Percentiles rank a stretch among this genome's conserved stretches.
phyloP scores from a whole-genome alignment of 2,113 vertebrate species.

The Camelus dromedarius region DNA sequence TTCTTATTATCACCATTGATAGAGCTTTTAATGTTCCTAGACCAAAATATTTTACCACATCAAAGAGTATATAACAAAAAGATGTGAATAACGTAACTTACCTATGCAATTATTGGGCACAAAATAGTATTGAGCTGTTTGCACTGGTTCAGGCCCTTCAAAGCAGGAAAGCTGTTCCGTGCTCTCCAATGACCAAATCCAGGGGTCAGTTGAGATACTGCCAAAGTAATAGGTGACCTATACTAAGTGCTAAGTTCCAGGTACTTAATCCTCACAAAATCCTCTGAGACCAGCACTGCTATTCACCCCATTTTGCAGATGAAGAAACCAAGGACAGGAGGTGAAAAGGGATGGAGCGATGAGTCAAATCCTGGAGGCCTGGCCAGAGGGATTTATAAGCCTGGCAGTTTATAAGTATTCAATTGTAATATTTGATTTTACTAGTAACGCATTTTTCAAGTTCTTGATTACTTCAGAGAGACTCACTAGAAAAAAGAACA shows the following conservation, averaged over 20 bases:
- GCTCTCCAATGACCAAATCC: neutral
- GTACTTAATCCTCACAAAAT: neutral
- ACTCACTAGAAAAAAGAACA: neutral
- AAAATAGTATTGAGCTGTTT: neutral
- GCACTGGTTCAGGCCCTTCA: neutral
- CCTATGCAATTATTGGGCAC: neutral
- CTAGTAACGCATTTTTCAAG: neutral
- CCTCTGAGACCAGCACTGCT: neutral
- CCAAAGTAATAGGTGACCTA: neutral
- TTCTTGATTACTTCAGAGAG: conserved; percentile 27
- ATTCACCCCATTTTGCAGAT: neutral
- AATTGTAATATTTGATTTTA: neutral
- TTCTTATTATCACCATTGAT: neutral
- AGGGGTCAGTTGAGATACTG: neutral
- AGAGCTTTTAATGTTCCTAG: neutral
- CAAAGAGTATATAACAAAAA: neutral
- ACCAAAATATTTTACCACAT: neutral
- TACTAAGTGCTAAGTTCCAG: neutral
- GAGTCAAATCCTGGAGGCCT: neutral
- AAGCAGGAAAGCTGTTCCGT: neutral
- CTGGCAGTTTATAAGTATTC: neutral
- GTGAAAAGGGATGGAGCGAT: neutral
- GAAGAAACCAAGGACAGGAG: neutral
- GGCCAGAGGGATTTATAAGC: neutral
- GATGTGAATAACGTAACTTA: neutral